Percentiles rank a stretch among this genome's conserved stretches.
phyloP scores from a whole-genome alignment of 2,113 vertebrate genomes.

The Galbula dea region DNA sequence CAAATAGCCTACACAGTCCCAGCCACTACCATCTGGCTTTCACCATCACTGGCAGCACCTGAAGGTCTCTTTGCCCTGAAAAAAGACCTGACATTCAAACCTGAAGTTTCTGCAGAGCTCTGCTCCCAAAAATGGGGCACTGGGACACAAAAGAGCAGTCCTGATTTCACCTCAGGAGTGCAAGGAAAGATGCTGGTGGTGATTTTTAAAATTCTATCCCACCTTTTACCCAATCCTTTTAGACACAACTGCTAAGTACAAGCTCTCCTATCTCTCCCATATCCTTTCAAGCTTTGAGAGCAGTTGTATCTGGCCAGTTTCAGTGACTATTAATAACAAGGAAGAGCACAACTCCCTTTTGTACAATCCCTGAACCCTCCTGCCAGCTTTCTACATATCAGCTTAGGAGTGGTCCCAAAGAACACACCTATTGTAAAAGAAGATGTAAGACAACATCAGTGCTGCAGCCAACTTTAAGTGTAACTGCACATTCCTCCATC shows the following conservation, averaged over 20 bases:
- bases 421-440: background rate
- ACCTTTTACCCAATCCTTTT: background rate
- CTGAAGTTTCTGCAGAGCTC: background rate
- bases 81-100: background rate
- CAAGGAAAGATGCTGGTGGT: background rate
- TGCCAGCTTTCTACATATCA: background rate
- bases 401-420: background rate
- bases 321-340: background rate
- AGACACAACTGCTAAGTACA: background rate
- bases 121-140: background rate
- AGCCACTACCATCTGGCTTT: rapidly evolving
- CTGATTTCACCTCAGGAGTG: background rate
- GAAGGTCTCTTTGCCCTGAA: background rate
- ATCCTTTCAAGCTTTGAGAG: background rate
- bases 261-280: background rate
- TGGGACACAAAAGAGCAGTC: background rate
- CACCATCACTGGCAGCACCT: background rate
- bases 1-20: background rate
- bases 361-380: background rate
- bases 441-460: background rate
- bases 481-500: background rate
- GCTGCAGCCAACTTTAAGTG: background rate
- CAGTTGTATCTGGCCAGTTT: background rate
- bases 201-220: background rate
- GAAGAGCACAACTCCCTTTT: background rate